Evolutionary conservation across 2,888 invertebrate species (phyloP), one percentile per base, ranked within the genome.

Genomic region (Thymelicus sylvestris): DNA sequence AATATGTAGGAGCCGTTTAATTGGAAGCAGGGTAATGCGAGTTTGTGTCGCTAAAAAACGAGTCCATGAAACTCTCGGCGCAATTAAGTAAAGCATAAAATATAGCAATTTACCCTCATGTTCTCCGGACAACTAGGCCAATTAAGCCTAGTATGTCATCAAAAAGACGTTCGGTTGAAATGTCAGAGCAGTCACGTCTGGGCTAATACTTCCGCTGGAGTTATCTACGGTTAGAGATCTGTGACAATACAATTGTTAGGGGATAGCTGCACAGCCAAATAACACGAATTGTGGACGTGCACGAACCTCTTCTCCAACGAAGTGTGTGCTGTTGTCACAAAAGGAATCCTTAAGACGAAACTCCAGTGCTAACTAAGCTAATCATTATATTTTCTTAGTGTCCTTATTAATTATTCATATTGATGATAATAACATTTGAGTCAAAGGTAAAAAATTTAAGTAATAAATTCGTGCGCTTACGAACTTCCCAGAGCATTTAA

Each of bases 151-250:
- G 80, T 79, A 80, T 79, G 78, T 79, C 75, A 5, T 10, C 15
- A 52, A 77, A 84, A 80, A 83, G 79, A 80, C 77, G 15, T 62
- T 74, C 47, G 72, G 74, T 77, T 76, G 75, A 82, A 84, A 86
- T 81, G 82, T 83, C 80, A 82, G 74, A 79, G 75, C 74, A 72
- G 76, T 75, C 78, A 71, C 61, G 71, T 72, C 68, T 78, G 73
- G 73, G 77, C 77, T 81, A 81, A 83, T 83, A 81, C 81, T 82
- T 83, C 85, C 82, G 80, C 79, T 76, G 77, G 79, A 6, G 39
- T 66, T 81, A 86, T 86, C 86, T 82, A 64, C n/a, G 70, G 68
- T 67, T 76, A 75, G 75, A 79, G 77, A 87, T 87, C 86, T 82
- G 83, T 80, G 78, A 73, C 77, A 82, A 80, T 82, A 81, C 79